These are phyloP conservation scores for Frankliniella fusca DNA, from an alignment of 2,888 invertebrate genomes.

Conservation along the genomic window DNA sequence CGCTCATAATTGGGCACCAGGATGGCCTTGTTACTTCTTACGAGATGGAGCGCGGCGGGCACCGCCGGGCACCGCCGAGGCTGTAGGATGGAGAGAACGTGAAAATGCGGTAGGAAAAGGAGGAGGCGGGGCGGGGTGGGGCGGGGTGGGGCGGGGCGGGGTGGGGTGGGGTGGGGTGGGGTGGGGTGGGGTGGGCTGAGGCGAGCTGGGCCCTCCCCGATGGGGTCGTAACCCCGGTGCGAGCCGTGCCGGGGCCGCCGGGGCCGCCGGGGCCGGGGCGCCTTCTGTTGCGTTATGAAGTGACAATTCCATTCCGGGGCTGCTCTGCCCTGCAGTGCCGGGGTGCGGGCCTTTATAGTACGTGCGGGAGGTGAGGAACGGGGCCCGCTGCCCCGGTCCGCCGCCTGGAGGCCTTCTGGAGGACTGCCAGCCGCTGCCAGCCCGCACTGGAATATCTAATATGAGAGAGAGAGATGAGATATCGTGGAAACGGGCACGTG, in stretches of 20 bases:
- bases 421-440: not conserved
- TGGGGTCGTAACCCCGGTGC: no score
- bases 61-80: not conserved
- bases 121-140: not conserved
- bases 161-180: not conserved
- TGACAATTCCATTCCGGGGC: no score
- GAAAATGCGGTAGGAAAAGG: not conserved
- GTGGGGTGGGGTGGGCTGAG: not conserved
- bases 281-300: not conserved
- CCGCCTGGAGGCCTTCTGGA: not conserved
- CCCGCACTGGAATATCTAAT: not conserved
- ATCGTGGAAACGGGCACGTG: no score
- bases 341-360: not conserved
- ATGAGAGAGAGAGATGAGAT: no score
- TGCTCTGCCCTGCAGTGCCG: not conserved
- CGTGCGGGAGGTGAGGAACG: no score
- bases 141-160: not conserved
- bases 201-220: no score
- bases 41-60: not conserved
- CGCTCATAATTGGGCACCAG: not conserved
- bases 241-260: no score
- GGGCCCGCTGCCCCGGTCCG: not conserved
- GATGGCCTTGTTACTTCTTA: conserved; percentile 9
- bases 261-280: no score
- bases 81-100: not conserved